phyloP scores from a whole-genome alignment of 2,797 vertebrate genomes.

The Salmo trutta region DNA sequence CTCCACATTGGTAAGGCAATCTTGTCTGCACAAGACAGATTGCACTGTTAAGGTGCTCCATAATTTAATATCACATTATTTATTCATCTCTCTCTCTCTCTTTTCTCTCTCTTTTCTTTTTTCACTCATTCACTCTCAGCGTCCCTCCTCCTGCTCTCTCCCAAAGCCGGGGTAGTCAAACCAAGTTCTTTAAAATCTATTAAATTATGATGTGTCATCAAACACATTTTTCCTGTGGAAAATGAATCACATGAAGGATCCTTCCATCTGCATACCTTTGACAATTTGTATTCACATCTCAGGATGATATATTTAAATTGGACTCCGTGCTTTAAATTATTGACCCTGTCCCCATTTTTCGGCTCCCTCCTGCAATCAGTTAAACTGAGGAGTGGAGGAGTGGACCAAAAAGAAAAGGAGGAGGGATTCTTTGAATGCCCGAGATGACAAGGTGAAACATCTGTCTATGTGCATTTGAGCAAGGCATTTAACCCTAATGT shows the following conservation, averaged over 20 bases:
- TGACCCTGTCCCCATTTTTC: conserved; percentile 61
- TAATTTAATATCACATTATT: conserved; percentile 77
- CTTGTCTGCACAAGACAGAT: conserved; percentile 73
- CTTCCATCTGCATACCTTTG: conserved; percentile 68
- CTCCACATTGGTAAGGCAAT: conserved; percentile 68
- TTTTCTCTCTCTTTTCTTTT: conserved; percentile 28
- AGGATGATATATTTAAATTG: conserved; percentile 76
- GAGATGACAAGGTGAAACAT: too few species aligned
- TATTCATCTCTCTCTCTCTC: conserved; percentile 45
- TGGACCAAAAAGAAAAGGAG: conserved; percentile 38
- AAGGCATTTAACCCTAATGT: too few species aligned
- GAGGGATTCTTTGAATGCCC: conserved; percentile 22
- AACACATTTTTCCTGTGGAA: conserved; percentile 69
- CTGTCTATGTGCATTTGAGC: too few species aligned
- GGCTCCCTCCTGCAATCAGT: conserved; percentile 61
- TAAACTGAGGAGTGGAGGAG: conserved; percentile 43
- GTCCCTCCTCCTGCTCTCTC: conserved; percentile 7
- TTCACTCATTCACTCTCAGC: conserved; percentile 43
- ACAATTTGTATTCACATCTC: conserved; percentile 72
- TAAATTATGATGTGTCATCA: conserved; percentile 79
- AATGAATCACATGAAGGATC: conserved; percentile 78
- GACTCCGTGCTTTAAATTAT: conserved; percentile 74
- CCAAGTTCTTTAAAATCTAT: conserved; percentile 76
- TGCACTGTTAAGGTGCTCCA: conserved; percentile 75
- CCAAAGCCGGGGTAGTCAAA: conserved; percentile 60